Conservation (phyloP, 1,140 invertebrate genomes). For the Drosophila sturtevanti region DNA sequence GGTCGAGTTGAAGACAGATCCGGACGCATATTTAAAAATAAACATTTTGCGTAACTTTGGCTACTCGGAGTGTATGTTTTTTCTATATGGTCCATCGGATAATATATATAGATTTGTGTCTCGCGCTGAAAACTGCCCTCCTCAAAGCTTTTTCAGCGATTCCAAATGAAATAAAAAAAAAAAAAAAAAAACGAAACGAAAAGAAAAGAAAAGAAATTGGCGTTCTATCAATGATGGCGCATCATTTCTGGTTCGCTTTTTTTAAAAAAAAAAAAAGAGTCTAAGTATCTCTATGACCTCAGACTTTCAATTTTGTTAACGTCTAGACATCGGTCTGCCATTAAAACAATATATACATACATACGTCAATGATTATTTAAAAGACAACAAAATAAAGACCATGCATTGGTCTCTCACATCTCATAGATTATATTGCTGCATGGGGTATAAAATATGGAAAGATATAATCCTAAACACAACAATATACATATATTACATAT, state of each 20-base stretch:
- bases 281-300: slow-evolving; percentile 64
- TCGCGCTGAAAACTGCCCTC: slow-evolving; percentile 58
- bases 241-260: slow-evolving; percentile 35
- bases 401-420: slow-evolving; percentile 50
- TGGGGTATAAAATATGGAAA: slow-evolving; percentile 19
- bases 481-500: slow-evolving; percentile 19
- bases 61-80: slow-evolving; percentile 29
- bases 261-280: slow-evolving; percentile 22
- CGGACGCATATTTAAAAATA: slow-evolving; percentile 77
- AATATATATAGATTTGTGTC: slow-evolving; percentile 37
- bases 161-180: slow-evolving; percentile 32
- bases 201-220: slow-evolving; percentile 43
- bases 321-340: slow-evolving; percentile 74
- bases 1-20: slow-evolving; percentile 55
- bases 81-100: slow-evolving; percentile 34
- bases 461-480: slow-evolving; percentile 6
- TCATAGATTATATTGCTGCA: slow-evolving; percentile 22
- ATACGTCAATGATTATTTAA: slow-evolving; percentile 58
- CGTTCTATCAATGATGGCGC: slow-evolving; percentile 63
- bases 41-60: slow-evolving; percentile 81
- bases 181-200: no score
- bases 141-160: slow-evolving; percentile 54
- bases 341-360: slow-evolving; percentile 30
- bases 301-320: slow-evolving; percentile 51
- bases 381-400: slow-evolving; percentile 45